A percentile compares a stretch with the other conserved stretches of the same genome.
Conservation (phyloP, 1,140 invertebrate species). For the Solenopsis invicta region DNA sequence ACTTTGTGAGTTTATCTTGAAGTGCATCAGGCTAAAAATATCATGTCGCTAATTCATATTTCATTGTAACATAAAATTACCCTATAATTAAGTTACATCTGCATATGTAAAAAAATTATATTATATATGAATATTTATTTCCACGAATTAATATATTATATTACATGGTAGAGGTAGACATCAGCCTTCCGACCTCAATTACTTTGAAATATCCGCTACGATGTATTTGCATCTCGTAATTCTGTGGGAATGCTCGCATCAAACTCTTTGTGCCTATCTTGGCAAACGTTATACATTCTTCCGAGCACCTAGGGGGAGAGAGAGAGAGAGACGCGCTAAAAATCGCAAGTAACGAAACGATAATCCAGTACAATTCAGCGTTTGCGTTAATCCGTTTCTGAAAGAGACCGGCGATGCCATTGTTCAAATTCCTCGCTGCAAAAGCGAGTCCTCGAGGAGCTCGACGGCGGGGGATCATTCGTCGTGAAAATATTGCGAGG, state of each 20-base stretch:
- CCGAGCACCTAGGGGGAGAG: neutral
- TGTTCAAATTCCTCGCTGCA: neutral
- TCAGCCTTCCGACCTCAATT: neutral
- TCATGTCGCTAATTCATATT: neutral
- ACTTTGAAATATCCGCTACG: neutral
- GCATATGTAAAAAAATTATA: neutral
- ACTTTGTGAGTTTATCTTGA: neutral
- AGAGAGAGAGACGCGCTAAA: neutral
- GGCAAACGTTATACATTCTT: neutral
- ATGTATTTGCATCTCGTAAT: neutral
- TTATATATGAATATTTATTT: neutral
- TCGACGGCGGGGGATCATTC: neutral
- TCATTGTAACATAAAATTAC: neutral
- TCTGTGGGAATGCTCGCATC: neutral
- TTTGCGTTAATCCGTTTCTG: neutral
- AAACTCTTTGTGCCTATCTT: neutral
- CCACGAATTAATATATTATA: slow-evolving; percentile 28
- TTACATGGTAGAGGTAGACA: neutral
- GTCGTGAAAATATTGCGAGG: neutral
- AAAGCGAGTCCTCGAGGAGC: neutral
- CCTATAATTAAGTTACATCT: neutral
- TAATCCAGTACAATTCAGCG: neutral
- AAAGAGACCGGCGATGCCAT: neutral
- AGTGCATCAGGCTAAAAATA: neutral
- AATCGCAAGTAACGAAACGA: neutral